Evolutionary conservation across 2,113 vertebrate genomes (phyloP).

Genomic region (Tachuris rubrigastra): DNA sequence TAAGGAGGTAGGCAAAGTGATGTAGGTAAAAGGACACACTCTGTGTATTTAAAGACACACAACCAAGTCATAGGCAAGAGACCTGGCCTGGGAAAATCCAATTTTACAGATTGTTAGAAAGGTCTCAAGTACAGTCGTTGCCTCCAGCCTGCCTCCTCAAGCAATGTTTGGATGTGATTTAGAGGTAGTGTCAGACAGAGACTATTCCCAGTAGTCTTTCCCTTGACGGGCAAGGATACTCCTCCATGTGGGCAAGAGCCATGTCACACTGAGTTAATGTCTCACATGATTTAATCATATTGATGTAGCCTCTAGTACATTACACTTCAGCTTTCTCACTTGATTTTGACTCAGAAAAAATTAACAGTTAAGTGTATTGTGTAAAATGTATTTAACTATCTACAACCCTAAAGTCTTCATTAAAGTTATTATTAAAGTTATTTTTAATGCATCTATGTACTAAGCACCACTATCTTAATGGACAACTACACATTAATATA

Average conservation of each 20-base stretch:
- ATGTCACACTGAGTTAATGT: not conserved
- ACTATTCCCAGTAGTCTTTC: not conserved
- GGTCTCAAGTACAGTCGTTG: not conserved
- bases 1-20: not conserved
- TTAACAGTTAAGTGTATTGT: not conserved
- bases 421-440: not conserved
- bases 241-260: not conserved
- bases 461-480: not conserved
- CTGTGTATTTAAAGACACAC: not conserved
- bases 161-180: not conserved
- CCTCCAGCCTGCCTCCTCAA: not conserved
- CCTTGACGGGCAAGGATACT: not conserved
- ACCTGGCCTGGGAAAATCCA: not conserved
- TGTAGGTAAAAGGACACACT: not conserved
- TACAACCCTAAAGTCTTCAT: not conserved
- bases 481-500: not conserved
- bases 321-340: not conserved
- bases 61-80: not conserved
- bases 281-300: not conserved
- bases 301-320: not conserved
- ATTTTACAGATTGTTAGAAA: not conserved
- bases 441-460: not conserved
- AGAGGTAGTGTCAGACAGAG: not conserved
- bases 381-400: not conserved
- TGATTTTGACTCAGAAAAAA: not conserved